These are phyloP conservation scores for Panulirus ornatus DNA, from an alignment of 1,140 invertebrate genomes.

Conservation along the genomic window DNA sequence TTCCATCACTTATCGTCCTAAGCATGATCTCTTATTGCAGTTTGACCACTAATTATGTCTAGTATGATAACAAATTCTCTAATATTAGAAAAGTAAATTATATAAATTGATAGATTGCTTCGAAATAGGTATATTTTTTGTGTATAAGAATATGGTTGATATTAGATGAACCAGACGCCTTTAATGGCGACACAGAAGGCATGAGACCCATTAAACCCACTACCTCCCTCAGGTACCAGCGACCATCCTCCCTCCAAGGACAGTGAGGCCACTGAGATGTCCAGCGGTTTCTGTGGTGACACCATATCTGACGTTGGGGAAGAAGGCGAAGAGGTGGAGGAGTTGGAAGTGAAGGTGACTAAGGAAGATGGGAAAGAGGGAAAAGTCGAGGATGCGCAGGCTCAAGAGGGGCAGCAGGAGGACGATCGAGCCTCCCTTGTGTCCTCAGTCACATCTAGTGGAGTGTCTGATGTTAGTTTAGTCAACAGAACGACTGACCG, in stretches of 20 bases:
- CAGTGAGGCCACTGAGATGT: constrained; percentile 50
- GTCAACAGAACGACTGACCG: constrained; percentile 39
- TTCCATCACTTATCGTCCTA: too few species aligned
- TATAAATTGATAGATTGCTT: too few species aligned
- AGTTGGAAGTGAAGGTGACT: background rate
- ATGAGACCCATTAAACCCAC: too few species aligned
- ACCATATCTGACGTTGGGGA: constrained; percentile 53
- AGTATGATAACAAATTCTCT: too few species aligned
- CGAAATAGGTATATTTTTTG: too few species aligned
- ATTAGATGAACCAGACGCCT: too few species aligned
- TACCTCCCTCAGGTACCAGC: constrained; percentile 36
- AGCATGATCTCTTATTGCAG: too few species aligned
- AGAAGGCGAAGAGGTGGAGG: constrained; percentile 41
- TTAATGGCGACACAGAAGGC: too few species aligned
- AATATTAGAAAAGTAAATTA: too few species aligned
- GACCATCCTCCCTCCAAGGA: constrained; percentile 59
- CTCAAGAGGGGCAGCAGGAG: constrained; percentile 29
- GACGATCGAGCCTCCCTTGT: constrained; percentile 53
- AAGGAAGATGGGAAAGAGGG: background rate
- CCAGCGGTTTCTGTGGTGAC: constrained; percentile 59
- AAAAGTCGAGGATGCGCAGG: background rate
- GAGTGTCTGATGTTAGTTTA: constrained; percentile 57
- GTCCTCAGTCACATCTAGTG: constrained; percentile 52
- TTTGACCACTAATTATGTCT: too few species aligned
- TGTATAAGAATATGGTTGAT: too few species aligned